These are phyloP conservation scores for Caloenas nicobarica DNA, from an alignment of 2,113 vertebrate genomes.

Conservation along the genomic window DNA sequence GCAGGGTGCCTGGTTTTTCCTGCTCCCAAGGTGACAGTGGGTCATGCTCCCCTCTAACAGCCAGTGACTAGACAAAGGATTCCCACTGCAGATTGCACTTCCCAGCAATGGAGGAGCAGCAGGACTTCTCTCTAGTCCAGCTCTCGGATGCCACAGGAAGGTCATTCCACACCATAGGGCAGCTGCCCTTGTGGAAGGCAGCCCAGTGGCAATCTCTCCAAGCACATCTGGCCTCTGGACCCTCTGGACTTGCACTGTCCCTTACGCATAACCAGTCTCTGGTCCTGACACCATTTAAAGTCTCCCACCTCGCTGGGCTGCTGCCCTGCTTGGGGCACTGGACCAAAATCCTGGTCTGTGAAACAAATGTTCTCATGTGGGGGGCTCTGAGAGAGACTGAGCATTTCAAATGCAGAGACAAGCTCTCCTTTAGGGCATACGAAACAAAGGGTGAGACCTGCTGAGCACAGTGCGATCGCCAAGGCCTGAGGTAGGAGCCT, in stretches of 20 bases:
- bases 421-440: neutral
- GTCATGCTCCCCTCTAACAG: neutral
- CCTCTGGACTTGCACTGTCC: neutral
- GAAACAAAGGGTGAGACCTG: neutral
- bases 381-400: neutral
- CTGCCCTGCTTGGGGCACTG: neutral
- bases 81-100: no score
- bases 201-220: neutral
- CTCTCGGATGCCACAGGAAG: rapidly evolving
- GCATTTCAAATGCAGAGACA: neutral
- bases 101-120: neutral
- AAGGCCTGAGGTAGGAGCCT: neutral
- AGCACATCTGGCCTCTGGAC: neutral
- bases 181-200: neutral
- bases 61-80: rapidly evolving
- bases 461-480: neutral
- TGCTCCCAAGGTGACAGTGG: neutral
- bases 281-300: neutral
- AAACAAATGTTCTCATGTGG: rapidly evolving
- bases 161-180: rapidly evolving
- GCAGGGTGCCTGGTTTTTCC: rapidly evolving
- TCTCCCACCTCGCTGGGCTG: neutral
- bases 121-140: neutral
- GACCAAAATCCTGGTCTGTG: neutral
- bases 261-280: neutral